These are phyloP conservation scores for Drosophila kanekoi DNA, from an alignment of 2,888 invertebrate genomes.

Conservation along the genomic window DNA sequence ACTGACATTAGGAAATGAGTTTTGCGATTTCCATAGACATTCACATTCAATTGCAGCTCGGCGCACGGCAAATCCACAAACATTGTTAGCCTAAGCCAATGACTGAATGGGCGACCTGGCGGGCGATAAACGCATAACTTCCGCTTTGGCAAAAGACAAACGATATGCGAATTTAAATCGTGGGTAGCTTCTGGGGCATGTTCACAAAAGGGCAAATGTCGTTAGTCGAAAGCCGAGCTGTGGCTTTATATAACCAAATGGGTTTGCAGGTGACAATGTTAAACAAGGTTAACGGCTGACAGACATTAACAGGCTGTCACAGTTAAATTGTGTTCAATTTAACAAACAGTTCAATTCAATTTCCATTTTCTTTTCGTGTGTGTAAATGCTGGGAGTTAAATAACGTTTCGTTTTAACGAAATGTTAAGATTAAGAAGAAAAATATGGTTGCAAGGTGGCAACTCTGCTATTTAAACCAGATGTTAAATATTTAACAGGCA, in stretches of 20 bases:
- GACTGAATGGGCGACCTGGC: constrained; percentile 25
- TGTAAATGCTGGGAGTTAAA: neutral
- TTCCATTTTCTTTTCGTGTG: neutral
- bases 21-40: constrained; percentile 37
- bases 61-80: constrained; percentile 28
- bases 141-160: constrained; percentile 33
- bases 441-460: neutral
- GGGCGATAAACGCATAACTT: constrained; percentile 11
- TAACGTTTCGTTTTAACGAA: neutral
- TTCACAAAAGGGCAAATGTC: constrained; percentile 17
- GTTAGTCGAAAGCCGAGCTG: constrained; percentile 20
- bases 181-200: constrained; percentile 33
- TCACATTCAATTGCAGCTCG: constrained; percentile 22
- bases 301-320: constrained; percentile 10
- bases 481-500: neutral
- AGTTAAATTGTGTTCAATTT: constrained; percentile 19
- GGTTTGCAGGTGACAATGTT: constrained; percentile 11
- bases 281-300: neutral
- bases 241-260: constrained; percentile 36
- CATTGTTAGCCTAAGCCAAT: constrained; percentile 35
- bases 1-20: constrained; percentile 61
- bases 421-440: neutral
- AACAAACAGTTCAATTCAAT: constrained; percentile 17
- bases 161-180: constrained; percentile 46
- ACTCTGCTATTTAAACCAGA: too few species aligned